Base-by-base conservation (phyloP, 1,140 invertebrate genomes). In the Lamellibrachia luymesi region DNA sequence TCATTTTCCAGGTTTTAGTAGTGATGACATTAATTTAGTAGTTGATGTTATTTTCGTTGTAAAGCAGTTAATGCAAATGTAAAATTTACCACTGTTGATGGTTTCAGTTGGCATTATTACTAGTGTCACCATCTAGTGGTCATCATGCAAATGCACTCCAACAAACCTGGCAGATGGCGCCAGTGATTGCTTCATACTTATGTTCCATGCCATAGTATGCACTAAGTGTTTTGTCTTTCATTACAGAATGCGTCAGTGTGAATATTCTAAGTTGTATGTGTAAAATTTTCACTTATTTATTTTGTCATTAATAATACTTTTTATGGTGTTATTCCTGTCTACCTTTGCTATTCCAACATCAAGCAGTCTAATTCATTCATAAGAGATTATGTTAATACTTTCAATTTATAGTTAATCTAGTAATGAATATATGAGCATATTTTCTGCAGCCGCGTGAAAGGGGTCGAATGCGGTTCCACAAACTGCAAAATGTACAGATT, bases 401-500 rank as follows among this genome's bases (percentile, higher is more conserved):
- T 80, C n/a, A 6, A 17, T 80, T 50, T 90, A 51, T 92, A 89
- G 22, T 64, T 50, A 50, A 89, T 50, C 7, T 4, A 93, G 8
- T 50, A n/a, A 50, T 50, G 90, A 64, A 13, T 49, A 52, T 25
- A 94, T 92, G 93, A 94, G 94, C 94, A 96, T 94, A 94, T 95
- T 56, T 93, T 94, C 97, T 97, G 93, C 97, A 99, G 99, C 98
- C 98, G 95, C 97, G 99, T 96, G 99, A 99, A 97, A 98, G 98
- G 96, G 98, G 98, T 25, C 97, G 97, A 80, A 98, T 99, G 98
- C 97, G 98, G 95, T 98, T 99, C 93, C 98, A 99, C 96, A 98
- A 98, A 95, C 97, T 99, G 89, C 98, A 98, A 96, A 99, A 99
- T 97, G 98, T 99, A 94, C 99, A 99, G 97, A 99, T 99, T 96